Percentiles rank a stretch among this genome's conserved stretches.
These are phyloP conservation scores for Hylaeus anthracinus DNA, from an alignment of 1,140 invertebrate genomes.

Conservation along the genomic window DNA sequence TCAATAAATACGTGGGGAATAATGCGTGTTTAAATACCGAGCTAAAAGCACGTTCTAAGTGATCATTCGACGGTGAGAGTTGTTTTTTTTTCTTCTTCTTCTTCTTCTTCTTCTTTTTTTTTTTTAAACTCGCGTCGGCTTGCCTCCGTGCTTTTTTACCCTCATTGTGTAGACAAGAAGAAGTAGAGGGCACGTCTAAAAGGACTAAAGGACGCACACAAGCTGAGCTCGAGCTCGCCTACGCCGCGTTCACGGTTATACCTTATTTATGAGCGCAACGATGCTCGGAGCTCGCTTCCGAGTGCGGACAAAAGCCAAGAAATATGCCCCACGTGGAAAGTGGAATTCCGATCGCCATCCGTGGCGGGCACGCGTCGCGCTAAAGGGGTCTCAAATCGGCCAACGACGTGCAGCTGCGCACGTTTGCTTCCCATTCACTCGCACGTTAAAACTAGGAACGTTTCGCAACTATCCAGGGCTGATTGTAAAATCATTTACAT, in stretches of 20 bases:
- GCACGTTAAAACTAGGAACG: neutral
- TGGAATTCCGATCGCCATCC: slow-evolving; percentile 25
- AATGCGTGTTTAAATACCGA: slow-evolving; percentile 26
- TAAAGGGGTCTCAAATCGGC: neutral
- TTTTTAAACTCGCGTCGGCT: no score
- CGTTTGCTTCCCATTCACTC: neutral
- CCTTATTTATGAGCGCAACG: slow-evolving; percentile 39
- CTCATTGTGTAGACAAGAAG: neutral
- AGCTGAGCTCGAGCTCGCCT: neutral
- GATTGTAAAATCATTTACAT: no score
- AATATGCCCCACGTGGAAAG: slow-evolving; percentile 35
- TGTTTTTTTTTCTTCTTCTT: neutral
- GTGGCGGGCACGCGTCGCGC: slow-evolving; percentile 16
- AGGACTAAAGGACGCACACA: neutral
- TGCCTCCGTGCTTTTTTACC: neutral
- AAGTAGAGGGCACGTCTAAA: neutral
- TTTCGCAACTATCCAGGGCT: neutral
- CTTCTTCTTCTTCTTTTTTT: neutral
- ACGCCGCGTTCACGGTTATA: slow-evolving; percentile 37
- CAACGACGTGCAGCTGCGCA: neutral
- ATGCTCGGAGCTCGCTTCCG: slow-evolving; percentile 24
- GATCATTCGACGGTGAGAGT: neutral
- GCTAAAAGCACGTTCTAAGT: slow-evolving; percentile 32
- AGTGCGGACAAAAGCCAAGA: slow-evolving; percentile 32
- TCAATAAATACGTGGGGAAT: neutral